phyloP scores from a whole-genome alignment of 2,113 vertebrate genomes.

The Podarcis raffonei region DNA sequence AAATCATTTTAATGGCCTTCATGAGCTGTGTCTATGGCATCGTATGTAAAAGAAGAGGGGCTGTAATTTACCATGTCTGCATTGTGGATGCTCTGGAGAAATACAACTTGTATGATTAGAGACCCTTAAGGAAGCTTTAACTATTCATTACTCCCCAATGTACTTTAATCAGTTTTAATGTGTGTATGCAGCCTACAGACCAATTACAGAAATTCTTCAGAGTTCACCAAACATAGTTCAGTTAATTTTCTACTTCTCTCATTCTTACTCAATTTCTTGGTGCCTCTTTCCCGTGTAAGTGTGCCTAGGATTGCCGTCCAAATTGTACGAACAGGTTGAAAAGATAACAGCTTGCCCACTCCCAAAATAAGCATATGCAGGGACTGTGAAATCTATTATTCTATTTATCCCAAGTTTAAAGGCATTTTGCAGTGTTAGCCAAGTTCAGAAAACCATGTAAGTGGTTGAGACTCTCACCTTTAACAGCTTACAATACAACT shows the following conservation, averaged over 20 bases:
- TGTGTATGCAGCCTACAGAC: neutral
- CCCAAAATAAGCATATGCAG: constrained; percentile 38
- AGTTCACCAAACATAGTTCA: neutral
- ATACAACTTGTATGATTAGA: neutral
- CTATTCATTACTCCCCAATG: neutral
- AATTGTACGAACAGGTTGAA: constrained; percentile 37
- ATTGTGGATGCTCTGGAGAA: constrained; percentile 2
- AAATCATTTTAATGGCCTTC: neutral
- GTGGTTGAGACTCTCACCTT: constrained; percentile 42
- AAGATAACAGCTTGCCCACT: neutral
- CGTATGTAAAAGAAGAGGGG: neutral
- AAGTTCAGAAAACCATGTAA: constrained; percentile 46
- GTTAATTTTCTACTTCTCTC: constrained; percentile 8
- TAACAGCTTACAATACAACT: constrained; percentile 7
- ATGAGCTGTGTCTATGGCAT: neutral
- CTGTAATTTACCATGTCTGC: constrained; percentile 13
- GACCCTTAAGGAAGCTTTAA: constrained; percentile 8
- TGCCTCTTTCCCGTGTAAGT: neutral
- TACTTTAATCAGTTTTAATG: neutral
- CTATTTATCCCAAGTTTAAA: constrained; percentile 50
- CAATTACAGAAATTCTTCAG: neutral
- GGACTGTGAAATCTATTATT: constrained; percentile 44
- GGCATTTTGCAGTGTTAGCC: constrained; percentile 41
- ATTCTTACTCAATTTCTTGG: neutral
- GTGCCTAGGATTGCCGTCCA: neutral